These are phyloP conservation scores for Schizothorax lantsangensis DNA, from an alignment of 2,797 vertebrate genomes.

Conservation along the genomic window DNA sequence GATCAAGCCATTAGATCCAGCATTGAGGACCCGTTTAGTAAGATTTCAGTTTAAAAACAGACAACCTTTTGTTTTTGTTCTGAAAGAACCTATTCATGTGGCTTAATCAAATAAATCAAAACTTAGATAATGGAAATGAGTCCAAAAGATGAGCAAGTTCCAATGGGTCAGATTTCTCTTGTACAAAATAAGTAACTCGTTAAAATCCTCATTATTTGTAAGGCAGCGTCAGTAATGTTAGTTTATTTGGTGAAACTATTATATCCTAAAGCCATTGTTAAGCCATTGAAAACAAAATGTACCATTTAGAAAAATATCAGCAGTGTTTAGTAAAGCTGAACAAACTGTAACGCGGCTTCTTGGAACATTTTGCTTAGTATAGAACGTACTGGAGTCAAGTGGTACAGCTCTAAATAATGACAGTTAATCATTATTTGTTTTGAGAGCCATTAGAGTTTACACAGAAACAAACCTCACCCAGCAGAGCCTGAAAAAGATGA, in stretches of 20 bases:
- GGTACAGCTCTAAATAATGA: slow-evolving; percentile 27
- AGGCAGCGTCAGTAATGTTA: neutral
- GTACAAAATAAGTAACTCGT: neutral
- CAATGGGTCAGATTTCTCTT: neutral
- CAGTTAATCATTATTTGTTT: slow-evolving; percentile 26
- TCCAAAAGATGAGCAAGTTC: slow-evolving; percentile 31
- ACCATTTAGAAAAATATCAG: slow-evolving; percentile 13
- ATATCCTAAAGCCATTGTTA: neutral
- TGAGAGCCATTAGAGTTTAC: slow-evolving; percentile 35
- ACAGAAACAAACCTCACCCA: slow-evolving; percentile 75
- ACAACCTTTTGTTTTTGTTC: slow-evolving; percentile 69
- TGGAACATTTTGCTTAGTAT: slow-evolving; percentile 26
- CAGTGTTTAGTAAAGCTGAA: neutral
- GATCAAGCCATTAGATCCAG: slow-evolving; percentile 2
- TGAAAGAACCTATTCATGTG: slow-evolving; percentile 75
- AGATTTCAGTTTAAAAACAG: slow-evolving; percentile 68
- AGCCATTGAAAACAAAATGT: neutral
- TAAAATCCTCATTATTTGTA: neutral
- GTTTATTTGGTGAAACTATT: neutral
- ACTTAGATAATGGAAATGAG: slow-evolving; percentile 70
- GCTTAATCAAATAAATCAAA: slow-evolving; percentile 70
- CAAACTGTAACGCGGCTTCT: slow-evolving; percentile 22
- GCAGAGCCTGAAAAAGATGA: slow-evolving; percentile 84
- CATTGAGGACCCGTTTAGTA: slow-evolving; percentile 60
- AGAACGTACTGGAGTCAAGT: slow-evolving; percentile 12